Evolutionary conservation across 2,113 vertebrate genomes (phyloP).

Genomic region (Oryzias woworae): DNA sequence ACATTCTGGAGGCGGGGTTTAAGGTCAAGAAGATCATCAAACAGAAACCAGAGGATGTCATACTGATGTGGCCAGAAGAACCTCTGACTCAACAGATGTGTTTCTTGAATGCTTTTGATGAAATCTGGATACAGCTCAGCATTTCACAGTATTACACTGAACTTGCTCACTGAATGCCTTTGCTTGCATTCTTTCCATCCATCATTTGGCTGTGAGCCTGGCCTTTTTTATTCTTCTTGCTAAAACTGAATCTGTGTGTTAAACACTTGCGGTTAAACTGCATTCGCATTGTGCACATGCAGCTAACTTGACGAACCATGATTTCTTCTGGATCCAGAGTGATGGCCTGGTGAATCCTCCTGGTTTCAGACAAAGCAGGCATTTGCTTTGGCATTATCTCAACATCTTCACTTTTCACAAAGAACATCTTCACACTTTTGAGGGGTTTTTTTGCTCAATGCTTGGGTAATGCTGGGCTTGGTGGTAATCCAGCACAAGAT

Average conservation of each 20-base stretch:
- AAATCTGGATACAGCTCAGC: not conserved
- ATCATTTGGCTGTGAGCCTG: not conserved
- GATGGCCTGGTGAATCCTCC: not conserved
- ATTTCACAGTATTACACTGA: too few relatives aligned
- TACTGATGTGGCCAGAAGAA: too few relatives aligned
- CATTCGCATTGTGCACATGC: constrained; percentile 1
- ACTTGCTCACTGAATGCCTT: not conserved
- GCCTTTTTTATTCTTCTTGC: not conserved
- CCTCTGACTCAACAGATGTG: too few relatives aligned
- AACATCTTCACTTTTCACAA: not conserved
- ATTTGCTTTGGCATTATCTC: not conserved
- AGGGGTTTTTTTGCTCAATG: not conserved
- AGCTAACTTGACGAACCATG: not conserved
- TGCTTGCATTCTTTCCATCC: not conserved
- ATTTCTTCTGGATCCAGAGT: constrained; percentile 1
- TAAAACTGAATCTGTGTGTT: not conserved
- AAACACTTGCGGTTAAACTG: not conserved
- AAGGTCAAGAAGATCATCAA: too few relatives aligned
- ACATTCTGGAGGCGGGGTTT: too few relatives aligned
- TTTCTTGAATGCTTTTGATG: not conserved
- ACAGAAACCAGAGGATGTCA: too few relatives aligned
- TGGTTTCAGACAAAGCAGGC: not conserved
- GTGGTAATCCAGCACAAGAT: constrained; percentile 1
- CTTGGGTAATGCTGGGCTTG: not conserved
- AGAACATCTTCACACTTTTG: not conserved